Percentiles rank a stretch among this genome's conserved stretches.
These are phyloP conservation scores for Drymonia ruficornis DNA, from an alignment of 2,888 invertebrate genomes.

Conservation along the genomic window DNA sequence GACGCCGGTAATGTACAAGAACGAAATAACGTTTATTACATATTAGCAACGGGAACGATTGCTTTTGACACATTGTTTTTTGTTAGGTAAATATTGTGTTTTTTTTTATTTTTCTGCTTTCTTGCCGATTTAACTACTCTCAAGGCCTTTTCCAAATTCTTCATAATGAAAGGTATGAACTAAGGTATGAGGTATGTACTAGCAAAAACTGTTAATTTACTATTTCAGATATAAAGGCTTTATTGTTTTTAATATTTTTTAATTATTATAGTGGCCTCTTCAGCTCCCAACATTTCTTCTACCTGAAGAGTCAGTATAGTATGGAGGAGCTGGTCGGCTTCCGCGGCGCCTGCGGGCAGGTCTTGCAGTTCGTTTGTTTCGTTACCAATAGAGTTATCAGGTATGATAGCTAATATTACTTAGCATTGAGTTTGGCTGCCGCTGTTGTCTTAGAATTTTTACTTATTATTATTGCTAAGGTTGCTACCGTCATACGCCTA, in stretches of 20 bases:
- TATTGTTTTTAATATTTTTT: not conserved
- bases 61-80: slow-evolving; percentile 87
- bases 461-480: slow-evolving; percentile 52
- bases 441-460: not conserved
- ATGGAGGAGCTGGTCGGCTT: slow-evolving; percentile 75
- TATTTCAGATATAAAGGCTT: no score
- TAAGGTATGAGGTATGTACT: no score
- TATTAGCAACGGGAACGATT: slow-evolving; percentile 81
- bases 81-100: slow-evolving; percentile 74
- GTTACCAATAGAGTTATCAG: slow-evolving; percentile 84
- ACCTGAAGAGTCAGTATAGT: slow-evolving; percentile 77
- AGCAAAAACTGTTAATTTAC: no score
- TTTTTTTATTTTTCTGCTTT: not conserved
- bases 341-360: slow-evolving; percentile 73
- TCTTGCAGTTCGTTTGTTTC: slow-evolving; percentile 80
- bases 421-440: not conserved
- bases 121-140: no score
- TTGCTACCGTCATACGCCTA: slow-evolving; percentile 86
- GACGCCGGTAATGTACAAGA: slow-evolving; percentile 69
- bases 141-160: no score
- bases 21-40: slow-evolving; percentile 74
- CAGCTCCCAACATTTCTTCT: slow-evolving; percentile 86
- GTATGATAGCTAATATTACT: slow-evolving; percentile 62
- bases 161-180: no score
- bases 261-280: slow-evolving; percentile 81